These are phyloP conservation scores for Lepidothrix coronata DNA, from an alignment of 2,113 vertebrate genomes.

Conservation along the genomic window DNA sequence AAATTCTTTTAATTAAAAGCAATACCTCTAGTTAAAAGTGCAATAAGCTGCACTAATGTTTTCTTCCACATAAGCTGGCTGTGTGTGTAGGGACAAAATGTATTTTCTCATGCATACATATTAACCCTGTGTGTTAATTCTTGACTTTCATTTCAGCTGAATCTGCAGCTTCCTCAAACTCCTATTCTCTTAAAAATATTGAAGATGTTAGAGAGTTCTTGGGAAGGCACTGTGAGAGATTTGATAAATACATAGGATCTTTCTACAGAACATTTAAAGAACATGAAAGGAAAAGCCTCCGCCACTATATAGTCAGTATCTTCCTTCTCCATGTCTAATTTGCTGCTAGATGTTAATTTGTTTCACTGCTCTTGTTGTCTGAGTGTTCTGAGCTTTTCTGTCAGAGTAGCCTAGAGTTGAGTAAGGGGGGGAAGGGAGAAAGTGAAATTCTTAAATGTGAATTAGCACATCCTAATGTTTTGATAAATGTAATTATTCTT, in stretches of 20 bases:
- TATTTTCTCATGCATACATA: background rate
- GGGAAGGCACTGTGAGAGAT: conserved; percentile 85
- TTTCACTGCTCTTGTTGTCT: background rate
- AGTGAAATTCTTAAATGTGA: background rate
- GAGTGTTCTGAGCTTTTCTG: background rate
- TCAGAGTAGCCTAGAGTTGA: background rate
- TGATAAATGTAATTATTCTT: background rate
- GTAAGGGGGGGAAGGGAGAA: background rate
- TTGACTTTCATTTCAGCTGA: conserved; percentile 71
- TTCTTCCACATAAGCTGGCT: background rate
- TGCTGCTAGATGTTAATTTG: background rate
- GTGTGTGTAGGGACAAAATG: background rate
- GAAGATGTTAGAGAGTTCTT: conserved; percentile 90
- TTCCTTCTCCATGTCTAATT: background rate
- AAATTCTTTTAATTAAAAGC: background rate
- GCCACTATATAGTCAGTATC: conserved; percentile 91
- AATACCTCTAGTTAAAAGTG: background rate
- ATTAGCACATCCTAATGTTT: background rate
- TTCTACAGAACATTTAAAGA: conserved; percentile 87
- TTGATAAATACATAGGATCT: conserved; percentile 84
- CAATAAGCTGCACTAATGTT: background rate
- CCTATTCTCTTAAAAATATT: conserved; percentile 85
- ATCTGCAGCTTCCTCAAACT: conserved; percentile 57
- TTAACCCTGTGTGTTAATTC: background rate
- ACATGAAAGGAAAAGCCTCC: conserved; percentile 89